phyloP scores from a whole-genome alignment of 2,888 invertebrate genomes.

The Chironomus riparius region DNA sequence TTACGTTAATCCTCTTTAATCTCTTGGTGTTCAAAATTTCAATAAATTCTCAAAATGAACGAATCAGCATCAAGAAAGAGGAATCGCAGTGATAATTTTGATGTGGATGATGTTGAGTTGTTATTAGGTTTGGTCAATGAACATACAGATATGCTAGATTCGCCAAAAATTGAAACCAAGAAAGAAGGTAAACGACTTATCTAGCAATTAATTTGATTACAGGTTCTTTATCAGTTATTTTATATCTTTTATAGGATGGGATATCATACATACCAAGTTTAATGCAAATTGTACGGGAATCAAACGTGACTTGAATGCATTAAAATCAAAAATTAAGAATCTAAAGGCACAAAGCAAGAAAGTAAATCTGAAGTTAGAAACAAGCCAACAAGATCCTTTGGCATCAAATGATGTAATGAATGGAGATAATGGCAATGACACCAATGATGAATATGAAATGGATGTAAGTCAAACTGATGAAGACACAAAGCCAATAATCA shows the following conservation, averaged over 20 bases:
- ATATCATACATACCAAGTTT: not conserved
- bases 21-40: too few species aligned
- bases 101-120: not conserved
- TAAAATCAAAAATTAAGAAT: constrained; percentile 12
- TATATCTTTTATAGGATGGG: constrained; percentile 3
- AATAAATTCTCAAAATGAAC: too few species aligned
- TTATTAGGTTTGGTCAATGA: not conserved
- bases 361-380: not conserved
- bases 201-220: not conserved
- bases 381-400: too few species aligned
- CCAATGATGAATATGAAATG: not conserved
- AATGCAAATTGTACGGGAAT: not conserved
- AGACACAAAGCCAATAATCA: not conserved
- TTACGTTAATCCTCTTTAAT: too few species aligned
- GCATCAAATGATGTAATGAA: not conserved
- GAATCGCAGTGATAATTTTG: constrained; percentile 8
- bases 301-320: not conserved
- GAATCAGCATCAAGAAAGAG: not conserved
- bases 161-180: not conserved
- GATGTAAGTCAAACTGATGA: not conserved
- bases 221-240: not conserved
- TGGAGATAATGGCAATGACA: not conserved
- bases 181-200: not conserved
- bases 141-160: not conserved
- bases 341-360: not conserved